Base-by-base conservation (phyloP, 2,797 vertebrate species). In the Morelia viridis region DNA sequence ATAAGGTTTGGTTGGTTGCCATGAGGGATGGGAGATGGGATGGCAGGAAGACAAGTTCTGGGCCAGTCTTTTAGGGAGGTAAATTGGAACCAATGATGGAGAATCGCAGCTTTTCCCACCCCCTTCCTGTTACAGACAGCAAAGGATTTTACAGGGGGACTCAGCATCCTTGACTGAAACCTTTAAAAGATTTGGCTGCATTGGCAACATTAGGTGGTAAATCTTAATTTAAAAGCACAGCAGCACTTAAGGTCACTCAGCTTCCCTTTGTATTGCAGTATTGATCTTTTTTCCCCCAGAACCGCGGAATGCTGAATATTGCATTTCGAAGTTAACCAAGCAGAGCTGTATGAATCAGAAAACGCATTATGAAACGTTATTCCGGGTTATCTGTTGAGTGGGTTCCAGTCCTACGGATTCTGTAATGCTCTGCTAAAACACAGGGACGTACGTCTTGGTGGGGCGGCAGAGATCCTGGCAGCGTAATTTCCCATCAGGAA, bases 311-410 rank as follows among this genome's bases (percentile, higher is more conserved):
- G 76, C 83, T 76, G 89, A 93, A 19, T 31, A 88, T 57, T 28
- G 84, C 31, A 57, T 93, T 92, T 92, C 94, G 68, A 93, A 0
- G 91, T 84, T 88, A 3, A 56, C 61, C 68, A 85, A 71, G 94
- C 88, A 35, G 94, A 95, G 89, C 88, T 83, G 88, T 94, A 61
- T 61, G 92, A 94, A 92, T 95, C 88, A 93, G 93, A 94, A 94
- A 76, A 56, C 9, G 85, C 65, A 90, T 41, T 87, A 91, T 76
- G 64, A 91, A 94, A 94, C 57, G 91, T 92, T 95, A 93, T 95
- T 96, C 71, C 89, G 89, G 85, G 89, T 92, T 96, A 94, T 94
- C 91, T 93, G 95, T 95, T 91, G 87, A 93, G 94, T 86, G 92
- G 93, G 93, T 95, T 92, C 56, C 53, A 62, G 22, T 62, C 71